A percentile compares a stretch with the other conserved stretches of the same genome.
phyloP scores from a whole-genome alignment of 1,140 invertebrate species.

The Bradysia coprophila region DNA sequence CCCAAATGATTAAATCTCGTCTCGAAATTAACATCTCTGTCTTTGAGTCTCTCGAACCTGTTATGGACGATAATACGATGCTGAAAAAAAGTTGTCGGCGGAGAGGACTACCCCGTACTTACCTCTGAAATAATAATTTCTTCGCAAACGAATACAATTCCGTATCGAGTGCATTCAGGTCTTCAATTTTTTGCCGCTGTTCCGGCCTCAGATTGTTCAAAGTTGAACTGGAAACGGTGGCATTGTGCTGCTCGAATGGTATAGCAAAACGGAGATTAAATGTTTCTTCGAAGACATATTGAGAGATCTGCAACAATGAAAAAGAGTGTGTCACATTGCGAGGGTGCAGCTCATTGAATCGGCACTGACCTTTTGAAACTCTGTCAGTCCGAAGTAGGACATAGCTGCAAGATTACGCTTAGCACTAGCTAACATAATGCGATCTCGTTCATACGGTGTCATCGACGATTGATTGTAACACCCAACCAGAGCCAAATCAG shows the following conservation, averaged over 20 bases:
- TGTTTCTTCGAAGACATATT: slow-evolving; percentile 95
- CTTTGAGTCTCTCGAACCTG: slow-evolving; percentile 62
- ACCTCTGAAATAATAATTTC: slow-evolving; percentile 62
- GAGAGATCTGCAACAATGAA: slow-evolving; percentile 45
- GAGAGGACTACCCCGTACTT: slow-evolving; percentile 5
- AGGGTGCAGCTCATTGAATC: not conserved
- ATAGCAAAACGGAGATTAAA: slow-evolving; percentile 82
- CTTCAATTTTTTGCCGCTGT: slow-evolving; percentile 54
- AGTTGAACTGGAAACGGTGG: slow-evolving; percentile 61
- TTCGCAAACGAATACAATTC: slow-evolving; percentile 89
- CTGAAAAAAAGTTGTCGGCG: not conserved
- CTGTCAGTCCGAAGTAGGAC: slow-evolving; percentile 94
- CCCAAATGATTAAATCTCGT: slow-evolving; percentile 62
- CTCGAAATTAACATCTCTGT: slow-evolving; percentile 59
- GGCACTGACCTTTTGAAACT: slow-evolving; percentile 72
- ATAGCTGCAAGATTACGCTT: slow-evolving; percentile 87
- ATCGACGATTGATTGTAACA: slow-evolving; percentile 83
- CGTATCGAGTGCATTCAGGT: slow-evolving; percentile 77
- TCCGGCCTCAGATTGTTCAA: slow-evolving; percentile 48
- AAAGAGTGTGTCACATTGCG: too few species aligned
- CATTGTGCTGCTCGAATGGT: slow-evolving; percentile 78
- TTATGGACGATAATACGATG: slow-evolving; percentile 3
- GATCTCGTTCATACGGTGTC: slow-evolving; percentile 43
- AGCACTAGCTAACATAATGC: slow-evolving; percentile 78
- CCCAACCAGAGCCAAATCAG: slow-evolving; percentile 81